Evolutionary conservation across 2,888 invertebrate species (phyloP).

Genomic region (Drosophila mulleri): DNA sequence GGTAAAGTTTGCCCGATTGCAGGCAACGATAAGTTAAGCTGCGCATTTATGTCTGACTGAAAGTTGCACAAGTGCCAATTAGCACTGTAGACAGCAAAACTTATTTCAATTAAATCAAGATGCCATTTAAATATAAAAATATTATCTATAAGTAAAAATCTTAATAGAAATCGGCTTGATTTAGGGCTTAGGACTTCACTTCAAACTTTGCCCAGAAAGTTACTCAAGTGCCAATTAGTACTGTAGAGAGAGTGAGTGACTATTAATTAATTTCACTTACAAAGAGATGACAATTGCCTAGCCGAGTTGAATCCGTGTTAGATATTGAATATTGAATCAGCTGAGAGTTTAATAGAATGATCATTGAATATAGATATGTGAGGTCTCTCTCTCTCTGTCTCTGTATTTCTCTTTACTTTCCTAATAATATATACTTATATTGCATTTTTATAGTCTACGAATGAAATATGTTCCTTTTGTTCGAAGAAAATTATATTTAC

Average conservation of each 20-base stretch:
- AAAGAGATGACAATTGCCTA: background rate
- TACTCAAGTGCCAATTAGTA: background rate
- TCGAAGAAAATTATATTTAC: too few species aligned
- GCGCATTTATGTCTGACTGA: constrained; percentile 37
- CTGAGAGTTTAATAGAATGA: too few species aligned
- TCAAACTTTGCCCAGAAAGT: background rate
- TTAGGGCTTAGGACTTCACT: background rate
- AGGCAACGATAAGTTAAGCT: constrained; percentile 72
- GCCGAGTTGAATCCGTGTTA: background rate
- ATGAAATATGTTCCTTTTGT: too few species aligned
- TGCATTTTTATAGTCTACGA: too few species aligned
- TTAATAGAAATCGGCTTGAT: background rate
- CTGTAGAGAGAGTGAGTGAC: background rate
- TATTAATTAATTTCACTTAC: background rate
- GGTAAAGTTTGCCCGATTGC: constrained; percentile 76
- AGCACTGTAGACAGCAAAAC: background rate
- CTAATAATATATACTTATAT: too few species aligned
- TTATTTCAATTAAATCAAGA: constrained; percentile 7
- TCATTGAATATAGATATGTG: too few species aligned
- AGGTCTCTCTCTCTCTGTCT: too few species aligned
- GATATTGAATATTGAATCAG: too few species aligned
- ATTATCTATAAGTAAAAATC: background rate
- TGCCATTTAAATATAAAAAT: constrained; percentile 8
- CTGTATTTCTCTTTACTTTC: too few species aligned
- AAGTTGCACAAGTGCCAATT: constrained; percentile 49